Evolutionary conservation across 2,888 invertebrate genomes (phyloP), one percentile per base, ranked within the genome.

Genomic region (Drosophila hawaiiensis): DNA sequence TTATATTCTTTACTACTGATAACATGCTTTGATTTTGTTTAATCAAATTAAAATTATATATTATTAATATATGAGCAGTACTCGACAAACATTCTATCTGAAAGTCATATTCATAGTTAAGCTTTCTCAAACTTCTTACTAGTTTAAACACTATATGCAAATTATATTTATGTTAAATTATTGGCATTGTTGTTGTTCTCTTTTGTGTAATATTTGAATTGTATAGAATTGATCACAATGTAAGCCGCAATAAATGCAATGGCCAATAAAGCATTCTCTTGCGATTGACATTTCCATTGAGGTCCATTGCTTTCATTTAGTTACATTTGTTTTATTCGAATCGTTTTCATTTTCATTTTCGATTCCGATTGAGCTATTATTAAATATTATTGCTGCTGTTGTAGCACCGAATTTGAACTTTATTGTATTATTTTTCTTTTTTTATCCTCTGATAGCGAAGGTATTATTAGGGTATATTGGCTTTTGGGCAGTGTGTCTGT

Each of bases 251-350:
- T 31, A 29, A 58, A 41, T 62, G 61, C 53, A 41, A 62, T 66
- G 66, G 25, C 19, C 61, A 66, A 67, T 68, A 53, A 54, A 54
- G 49, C 54, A 61, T 58, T 62, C 16, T 62, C 39, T 52, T 62
- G 58, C 75, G 49, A 75, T n/a, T 68, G 68, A 47, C 59, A 75
- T 50, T 73, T 65, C 54, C 63, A 73, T 54, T 63, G 54, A 52
- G 29, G 47, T 56, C 28, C 22, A 22, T 22, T 22, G 60, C 25
- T 22, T 60, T 52, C 1, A 66, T 60, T 73, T 74, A 60, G 66
- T 47, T 43, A 74, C 56, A 66, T 56, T 75, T 67, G 37, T 60
- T 41, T 33, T 50, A 28, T 55, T 56, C 22, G 50, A 35, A 39
- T 56, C 43, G 3, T 47, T 37, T 53, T 54, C 14, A 7, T 10